Evolutionary conservation across 2,888 invertebrate genomes (phyloP).

Genomic region (Troilus luridus): DNA sequence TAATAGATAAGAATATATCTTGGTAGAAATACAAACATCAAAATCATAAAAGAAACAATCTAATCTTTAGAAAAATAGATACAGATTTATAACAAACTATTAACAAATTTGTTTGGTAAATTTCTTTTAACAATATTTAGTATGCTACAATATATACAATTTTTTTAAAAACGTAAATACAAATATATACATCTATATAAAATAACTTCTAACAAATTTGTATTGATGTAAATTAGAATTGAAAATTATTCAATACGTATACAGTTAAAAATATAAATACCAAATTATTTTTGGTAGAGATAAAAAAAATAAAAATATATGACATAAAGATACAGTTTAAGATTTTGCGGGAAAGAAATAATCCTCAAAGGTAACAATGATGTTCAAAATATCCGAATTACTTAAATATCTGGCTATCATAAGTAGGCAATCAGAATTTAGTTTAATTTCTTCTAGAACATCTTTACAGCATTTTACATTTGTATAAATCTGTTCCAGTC

Average conservation of each 20-base stretch:
- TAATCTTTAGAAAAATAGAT: too few species aligned
- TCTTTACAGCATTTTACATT: background rate
- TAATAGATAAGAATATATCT: too few species aligned
- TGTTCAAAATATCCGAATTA: constrained; percentile 14
- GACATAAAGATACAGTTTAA: background rate
- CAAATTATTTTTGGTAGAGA: background rate
- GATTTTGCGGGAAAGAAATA: background rate
- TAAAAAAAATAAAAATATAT: background rate
- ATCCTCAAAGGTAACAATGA: background rate
- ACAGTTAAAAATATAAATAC: background rate
- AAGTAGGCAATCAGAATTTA: background rate
- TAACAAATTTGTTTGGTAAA: too few species aligned
- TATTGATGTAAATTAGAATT: background rate
- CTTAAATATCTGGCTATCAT: constrained; percentile 28
- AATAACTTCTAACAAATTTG: too few species aligned
- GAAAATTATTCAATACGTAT: background rate
- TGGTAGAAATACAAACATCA: too few species aligned
- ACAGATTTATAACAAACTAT: too few species aligned
- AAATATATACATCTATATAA: too few species aligned
- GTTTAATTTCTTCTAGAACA: background rate
- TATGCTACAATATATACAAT: too few species aligned
- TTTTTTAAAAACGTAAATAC: too few species aligned
- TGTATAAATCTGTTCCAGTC: background rate
- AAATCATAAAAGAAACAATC: too few species aligned
- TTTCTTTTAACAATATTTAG: too few species aligned